These are phyloP conservation scores for Sesia apiformis DNA, from an alignment of 2,888 invertebrate genomes.

Conservation along the genomic window DNA sequence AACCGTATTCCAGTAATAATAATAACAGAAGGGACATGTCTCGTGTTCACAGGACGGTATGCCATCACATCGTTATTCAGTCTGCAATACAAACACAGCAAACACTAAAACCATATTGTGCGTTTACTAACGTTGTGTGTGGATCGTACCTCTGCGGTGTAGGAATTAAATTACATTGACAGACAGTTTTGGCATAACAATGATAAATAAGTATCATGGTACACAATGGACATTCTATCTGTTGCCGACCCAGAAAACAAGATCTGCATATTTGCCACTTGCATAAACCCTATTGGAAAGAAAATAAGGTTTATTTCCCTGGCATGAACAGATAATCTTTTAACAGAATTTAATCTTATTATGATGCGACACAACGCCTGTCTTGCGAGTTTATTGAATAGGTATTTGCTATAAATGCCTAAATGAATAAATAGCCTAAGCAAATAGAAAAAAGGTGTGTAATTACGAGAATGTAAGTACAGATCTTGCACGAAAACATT, in stretches of 20 bases:
- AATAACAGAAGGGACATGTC: slow-evolving; percentile 35
- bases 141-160: slow-evolving; percentile 15
- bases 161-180: slow-evolving; percentile 25
- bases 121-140: slow-evolving; percentile 1
- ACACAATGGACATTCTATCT: slow-evolving; percentile 55
- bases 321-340: slow-evolving; percentile 4
- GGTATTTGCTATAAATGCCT: background rate
- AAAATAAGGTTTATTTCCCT: slow-evolving; percentile 3
- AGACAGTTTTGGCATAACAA: slow-evolving; percentile 9
- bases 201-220: slow-evolving; percentile 14
- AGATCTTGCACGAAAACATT: too few relatives aligned
- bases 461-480: too few relatives aligned
- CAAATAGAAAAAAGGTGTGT: too few relatives aligned
- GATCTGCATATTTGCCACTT: too few relatives aligned
- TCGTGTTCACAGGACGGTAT: slow-evolving; percentile 39
- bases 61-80: slow-evolving; percentile 54
- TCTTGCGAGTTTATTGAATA: slow-evolving; percentile 22
- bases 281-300: background rate
- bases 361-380: slow-evolving; percentile 22
- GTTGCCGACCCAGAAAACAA: slow-evolving; percentile 11
- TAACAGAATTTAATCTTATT: slow-evolving; percentile 27
- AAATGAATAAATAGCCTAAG: background rate
- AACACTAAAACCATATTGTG: slow-evolving; percentile 3
- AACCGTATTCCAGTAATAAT: too few relatives aligned
- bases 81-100: slow-evolving; percentile 19